Conservation (phyloP, 2,888 invertebrate genomes). For the Aromia moschata region DNA sequence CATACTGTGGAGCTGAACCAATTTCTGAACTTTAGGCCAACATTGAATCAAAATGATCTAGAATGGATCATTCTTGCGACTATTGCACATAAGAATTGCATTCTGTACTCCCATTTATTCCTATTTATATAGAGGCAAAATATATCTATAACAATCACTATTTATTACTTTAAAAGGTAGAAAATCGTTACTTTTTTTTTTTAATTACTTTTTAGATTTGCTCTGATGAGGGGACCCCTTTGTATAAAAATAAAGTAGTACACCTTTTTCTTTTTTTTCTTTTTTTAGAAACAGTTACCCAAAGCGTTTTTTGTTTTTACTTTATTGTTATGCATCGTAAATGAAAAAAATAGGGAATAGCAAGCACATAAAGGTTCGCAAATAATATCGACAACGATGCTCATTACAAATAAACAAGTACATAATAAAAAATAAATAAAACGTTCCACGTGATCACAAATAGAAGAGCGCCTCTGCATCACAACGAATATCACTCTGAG, state of each 20-base stretch:
- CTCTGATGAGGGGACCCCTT: conserved; percentile 13
- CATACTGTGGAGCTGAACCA: no score
- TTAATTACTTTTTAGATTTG: conserved; percentile 1
- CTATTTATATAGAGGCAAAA: conserved; percentile 5
- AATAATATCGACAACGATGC: conserved; percentile 20
- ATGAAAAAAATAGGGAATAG: neutral
- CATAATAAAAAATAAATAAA: conserved; percentile 23
- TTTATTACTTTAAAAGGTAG: conserved; percentile 25
- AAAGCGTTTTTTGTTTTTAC: conserved; percentile 16
- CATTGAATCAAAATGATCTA: neutral
- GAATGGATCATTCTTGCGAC: neutral
- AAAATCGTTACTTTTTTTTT: conserved; percentile 24
- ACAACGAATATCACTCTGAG: conserved; percentile 45
- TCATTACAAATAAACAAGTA: conserved; percentile 5
- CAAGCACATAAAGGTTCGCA: conserved; percentile 18
- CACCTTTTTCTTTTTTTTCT: conserved; percentile 17
- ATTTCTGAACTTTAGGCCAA: no score
- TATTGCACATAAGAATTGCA: neutral
- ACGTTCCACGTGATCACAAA: conserved; percentile 4
- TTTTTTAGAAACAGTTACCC: conserved; percentile 25
- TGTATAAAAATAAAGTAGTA: conserved; percentile 29
- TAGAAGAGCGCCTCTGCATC: conserved; percentile 40
- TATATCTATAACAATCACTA: neutral
- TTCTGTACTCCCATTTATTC: conserved; percentile 7
- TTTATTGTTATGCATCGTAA: conserved; percentile 14